These are phyloP conservation scores for Drosophila mayaguana DNA, from an alignment of 2,888 invertebrate species.

Conservation along the genomic window DNA sequence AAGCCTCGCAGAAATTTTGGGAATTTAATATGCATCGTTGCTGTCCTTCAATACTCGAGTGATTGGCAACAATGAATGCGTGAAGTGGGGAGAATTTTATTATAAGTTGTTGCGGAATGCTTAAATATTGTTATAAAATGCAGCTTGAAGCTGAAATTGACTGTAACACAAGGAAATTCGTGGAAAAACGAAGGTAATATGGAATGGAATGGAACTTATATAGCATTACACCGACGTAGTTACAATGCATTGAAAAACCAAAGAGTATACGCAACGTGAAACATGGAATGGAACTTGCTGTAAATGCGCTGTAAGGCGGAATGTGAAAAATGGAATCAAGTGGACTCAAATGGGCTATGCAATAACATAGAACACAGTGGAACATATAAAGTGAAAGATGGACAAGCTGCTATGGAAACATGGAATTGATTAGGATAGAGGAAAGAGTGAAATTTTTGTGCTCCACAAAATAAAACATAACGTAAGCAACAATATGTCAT, in stretches of 20 bases:
- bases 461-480: no score
- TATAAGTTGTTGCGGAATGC: not conserved
- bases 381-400: not conserved
- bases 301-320: no score
- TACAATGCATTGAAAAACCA: not conserved
- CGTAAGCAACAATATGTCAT: no score
- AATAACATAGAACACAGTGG: not conserved
- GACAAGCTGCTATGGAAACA: not conserved
- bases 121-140: not conserved
- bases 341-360: not conserved
- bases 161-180: not conserved
- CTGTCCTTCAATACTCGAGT: not conserved
- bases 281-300: no score
- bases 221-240: not conserved
- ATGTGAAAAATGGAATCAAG: not conserved
- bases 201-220: not conserved
- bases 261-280: no score
- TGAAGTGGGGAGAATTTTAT: not conserved
- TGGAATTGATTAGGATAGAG: no score
- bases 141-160: not conserved
- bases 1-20: not conserved
- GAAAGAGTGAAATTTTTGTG: no score
- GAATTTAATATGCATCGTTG: slow-evolving; percentile 3
- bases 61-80: slow-evolving; percentile 1
- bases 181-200: not conserved